A percentile compares a stretch with the other conserved stretches of the same genome.
These are phyloP conservation scores for Daptonema setosum DNA, from an alignment of 2,888 invertebrate species.

Conservation along the genomic window DNA sequence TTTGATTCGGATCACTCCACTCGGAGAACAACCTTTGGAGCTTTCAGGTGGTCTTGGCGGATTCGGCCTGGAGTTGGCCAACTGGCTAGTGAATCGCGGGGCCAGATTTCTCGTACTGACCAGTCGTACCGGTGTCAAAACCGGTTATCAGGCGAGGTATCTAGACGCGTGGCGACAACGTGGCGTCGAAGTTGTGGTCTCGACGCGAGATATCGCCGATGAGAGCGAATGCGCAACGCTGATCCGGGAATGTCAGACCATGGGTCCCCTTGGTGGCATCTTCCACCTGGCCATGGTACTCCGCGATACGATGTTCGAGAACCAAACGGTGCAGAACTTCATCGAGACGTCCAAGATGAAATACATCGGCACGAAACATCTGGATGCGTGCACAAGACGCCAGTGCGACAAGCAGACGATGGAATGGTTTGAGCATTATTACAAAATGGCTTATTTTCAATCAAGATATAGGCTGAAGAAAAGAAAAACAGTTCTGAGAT, in stretches of 20 bases:
- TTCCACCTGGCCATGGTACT: constrained; percentile 72
- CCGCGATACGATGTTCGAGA: constrained; percentile 28
- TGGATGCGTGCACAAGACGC: constrained; percentile 54
- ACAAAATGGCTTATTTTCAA: too few relatives aligned
- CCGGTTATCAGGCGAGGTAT: neutral
- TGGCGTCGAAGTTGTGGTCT: constrained; percentile 1
- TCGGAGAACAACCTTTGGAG: too few relatives aligned
- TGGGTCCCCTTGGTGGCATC: constrained; percentile 43
- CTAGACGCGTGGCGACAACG: neutral
- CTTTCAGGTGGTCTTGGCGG: constrained; percentile 55
- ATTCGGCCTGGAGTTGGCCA: constrained; percentile 75
- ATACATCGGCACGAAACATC: constrained; percentile 48
- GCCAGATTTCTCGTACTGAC: constrained; percentile 35
- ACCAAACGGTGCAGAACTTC: constrained; percentile 27
- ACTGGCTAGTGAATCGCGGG: constrained; percentile 69
- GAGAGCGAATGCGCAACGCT: neutral
- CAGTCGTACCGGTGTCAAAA: neutral
- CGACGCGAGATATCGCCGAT: constrained; percentile 2
- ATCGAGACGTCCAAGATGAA: constrained; percentile 48
- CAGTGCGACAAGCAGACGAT: constrained; percentile 55
- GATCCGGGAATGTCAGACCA: constrained; percentile 15
- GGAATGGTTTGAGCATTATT: too few relatives aligned
- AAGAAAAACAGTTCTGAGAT: too few relatives aligned
- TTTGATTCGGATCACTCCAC: too few relatives aligned
- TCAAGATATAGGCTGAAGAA: too few relatives aligned